Percentiles rank a stretch among this genome's conserved stretches.
These are phyloP conservation scores for Microcebus griseorufus DNA, from an alignment of 2,113 vertebrate genomes.

Conservation along the genomic window DNA sequence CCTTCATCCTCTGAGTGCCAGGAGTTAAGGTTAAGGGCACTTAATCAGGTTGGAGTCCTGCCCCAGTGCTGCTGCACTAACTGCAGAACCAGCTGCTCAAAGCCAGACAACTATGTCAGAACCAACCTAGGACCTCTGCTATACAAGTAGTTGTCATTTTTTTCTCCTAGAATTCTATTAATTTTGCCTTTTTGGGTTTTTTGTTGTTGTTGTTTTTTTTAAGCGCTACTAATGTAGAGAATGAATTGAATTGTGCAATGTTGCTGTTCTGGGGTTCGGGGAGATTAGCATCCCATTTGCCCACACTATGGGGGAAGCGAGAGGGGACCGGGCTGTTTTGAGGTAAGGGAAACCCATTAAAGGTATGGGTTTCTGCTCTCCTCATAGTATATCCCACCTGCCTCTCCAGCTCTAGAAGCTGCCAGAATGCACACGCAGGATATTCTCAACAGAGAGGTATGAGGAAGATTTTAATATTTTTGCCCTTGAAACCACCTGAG, in stretches of 20 bases:
- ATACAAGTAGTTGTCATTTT: not conserved
- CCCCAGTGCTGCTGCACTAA: not conserved
- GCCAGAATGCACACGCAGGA: not conserved
- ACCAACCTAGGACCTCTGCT: constrained; percentile 20
- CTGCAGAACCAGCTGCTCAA: not conserved
- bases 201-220: not conserved
- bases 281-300: constrained; percentile 59
- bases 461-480: constrained; percentile 42
- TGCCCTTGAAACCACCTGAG: constrained; percentile 74
- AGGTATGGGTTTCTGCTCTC: not conserved
- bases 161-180: constrained; percentile 15
- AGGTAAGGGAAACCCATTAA: constrained; percentile 29
- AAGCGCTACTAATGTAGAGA: constrained; percentile 75
- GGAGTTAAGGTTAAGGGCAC: not conserved
- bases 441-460: not conserved
- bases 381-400: not conserved
- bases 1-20: not conserved
- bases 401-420: constrained; percentile 39
- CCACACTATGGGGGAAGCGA: not conserved
- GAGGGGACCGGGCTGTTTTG: not conserved
- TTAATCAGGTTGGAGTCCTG: not conserved
- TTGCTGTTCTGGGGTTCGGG: constrained; percentile 70
- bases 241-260: constrained; percentile 81
- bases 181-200: constrained; percentile 13
- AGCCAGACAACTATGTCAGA: not conserved